Evolutionary conservation across 2,113 vertebrate species (phyloP).

Genomic region (Grus americana): DNA sequence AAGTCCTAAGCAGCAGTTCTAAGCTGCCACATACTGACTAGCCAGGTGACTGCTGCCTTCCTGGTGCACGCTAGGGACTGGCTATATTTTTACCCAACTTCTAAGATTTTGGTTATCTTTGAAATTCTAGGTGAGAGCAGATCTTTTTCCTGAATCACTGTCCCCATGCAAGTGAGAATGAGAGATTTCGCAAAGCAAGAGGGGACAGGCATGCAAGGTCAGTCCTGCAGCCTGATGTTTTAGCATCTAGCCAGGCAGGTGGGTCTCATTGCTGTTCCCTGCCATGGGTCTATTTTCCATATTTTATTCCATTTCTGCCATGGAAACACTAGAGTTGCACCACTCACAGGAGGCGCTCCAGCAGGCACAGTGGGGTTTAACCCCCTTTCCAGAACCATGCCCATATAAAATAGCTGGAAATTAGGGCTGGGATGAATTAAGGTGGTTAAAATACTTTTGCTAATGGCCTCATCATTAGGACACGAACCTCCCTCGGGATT

Average conservation of each 20-base stretch:
- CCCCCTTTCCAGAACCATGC: background rate
- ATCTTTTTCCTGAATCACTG: background rate
- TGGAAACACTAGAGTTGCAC: background rate
- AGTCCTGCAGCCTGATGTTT: background rate
- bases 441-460: background rate
- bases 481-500: background rate
- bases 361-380: background rate
- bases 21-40: accelerated
- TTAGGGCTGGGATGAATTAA: background rate
- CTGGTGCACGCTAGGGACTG: background rate
- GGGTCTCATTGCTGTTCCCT: background rate
- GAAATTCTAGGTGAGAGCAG: background rate
- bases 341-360: background rate
- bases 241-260: background rate
- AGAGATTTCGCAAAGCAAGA: background rate
- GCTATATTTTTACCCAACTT: background rate
- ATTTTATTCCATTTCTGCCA: background rate
- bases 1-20: background rate
- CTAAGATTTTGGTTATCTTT: background rate
- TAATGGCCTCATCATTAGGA: background rate
- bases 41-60: background rate
- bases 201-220: background rate
- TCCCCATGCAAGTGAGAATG: background rate
- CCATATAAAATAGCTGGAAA: background rate
- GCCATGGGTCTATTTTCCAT: background rate